phyloP scores from a whole-genome alignment of 2,797 vertebrate genomes.

The Dryobates pubescens region DNA sequence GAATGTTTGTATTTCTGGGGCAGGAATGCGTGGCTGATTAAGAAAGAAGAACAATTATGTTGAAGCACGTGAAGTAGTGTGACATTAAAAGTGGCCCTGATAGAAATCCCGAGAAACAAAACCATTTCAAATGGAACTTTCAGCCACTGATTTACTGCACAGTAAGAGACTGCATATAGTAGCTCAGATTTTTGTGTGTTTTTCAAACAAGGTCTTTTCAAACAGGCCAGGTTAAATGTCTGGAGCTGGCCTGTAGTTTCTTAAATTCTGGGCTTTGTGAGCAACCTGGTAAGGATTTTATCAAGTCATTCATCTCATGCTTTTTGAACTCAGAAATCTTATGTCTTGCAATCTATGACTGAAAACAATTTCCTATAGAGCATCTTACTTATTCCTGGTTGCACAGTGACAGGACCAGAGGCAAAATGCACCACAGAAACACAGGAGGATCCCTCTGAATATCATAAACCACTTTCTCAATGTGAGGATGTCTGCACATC shows the following conservation, averaged over 20 bases:
- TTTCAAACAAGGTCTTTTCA: not conserved
- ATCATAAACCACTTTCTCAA: not conserved
- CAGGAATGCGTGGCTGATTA: not conserved
- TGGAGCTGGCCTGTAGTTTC: not conserved
- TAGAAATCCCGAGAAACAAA: not conserved
- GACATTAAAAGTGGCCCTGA: not conserved
- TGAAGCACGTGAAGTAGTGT: not conserved
- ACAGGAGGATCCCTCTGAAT: not conserved
- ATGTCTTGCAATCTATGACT: not conserved
- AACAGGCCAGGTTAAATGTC: not conserved
- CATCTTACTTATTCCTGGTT: not conserved
- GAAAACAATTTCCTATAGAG: conserved; percentile 8
- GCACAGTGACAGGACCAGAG: not conserved
- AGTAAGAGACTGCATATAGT: not conserved
- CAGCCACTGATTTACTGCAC: not conserved
- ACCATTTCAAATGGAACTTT: not conserved
- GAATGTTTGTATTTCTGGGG: not conserved
- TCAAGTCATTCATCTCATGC: not conserved
- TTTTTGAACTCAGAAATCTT: not conserved
- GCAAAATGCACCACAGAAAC: not conserved
- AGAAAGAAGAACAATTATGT: not conserved
- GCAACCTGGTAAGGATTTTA: conserved; percentile 14
- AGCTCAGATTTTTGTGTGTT: not conserved
- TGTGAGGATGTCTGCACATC: not conserved
- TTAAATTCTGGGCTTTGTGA: not conserved